Base-by-base conservation (phyloP, 2,113 vertebrate genomes). In the Saccopteryx bilineata region DNA sequence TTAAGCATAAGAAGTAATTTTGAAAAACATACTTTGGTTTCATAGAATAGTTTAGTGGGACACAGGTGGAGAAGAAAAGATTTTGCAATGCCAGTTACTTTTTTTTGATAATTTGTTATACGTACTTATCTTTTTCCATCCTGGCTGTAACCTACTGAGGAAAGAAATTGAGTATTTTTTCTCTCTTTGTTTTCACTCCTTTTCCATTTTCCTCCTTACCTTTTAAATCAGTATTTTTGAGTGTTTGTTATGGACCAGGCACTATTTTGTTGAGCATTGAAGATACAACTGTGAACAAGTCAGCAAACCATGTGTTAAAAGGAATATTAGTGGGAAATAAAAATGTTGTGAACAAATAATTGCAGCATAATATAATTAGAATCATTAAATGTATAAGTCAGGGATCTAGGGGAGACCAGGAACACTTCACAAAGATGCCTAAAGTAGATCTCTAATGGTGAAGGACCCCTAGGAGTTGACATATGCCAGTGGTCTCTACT, bases 1-100 rank as follows among this genome's bases (percentile, higher is more conserved):
- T 83, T 84, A 93, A 95, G 23, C 79, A 23, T 60, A 87, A 74
- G 26, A 91, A 95, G n/a, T 63, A 58, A 81, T 93, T 90, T 84
- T 95, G 85, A 81, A 91, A 89, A 96, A 28, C 3, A 23, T 81
- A 54, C 33, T 92, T 90, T 28, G 17, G 31, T 92, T 75, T 96
- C 65, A 78, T 5, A 93, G 21, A 54, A 66, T 71, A 60, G n/a
- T 58, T 93, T 60, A 82, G 26, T 52, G 85, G 63, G 65, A 5
- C 31, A 83, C 1, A 26, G 31, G 13, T 46, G 60, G 76, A 89
- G n/a, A 76, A 50, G 78, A 87, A 81, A 80, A 66, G 50, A 65
- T 13, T 78, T 83, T 79, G 31, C 15, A 88, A 12, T 65, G 17
- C 8, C 19, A 17, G 15, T 89, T 82, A 52, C 21, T 94, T 39